Evolutionary conservation across 2,888 invertebrate species (phyloP), one percentile per base, ranked within the genome.

Genomic region (Thelaira solivaga): DNA sequence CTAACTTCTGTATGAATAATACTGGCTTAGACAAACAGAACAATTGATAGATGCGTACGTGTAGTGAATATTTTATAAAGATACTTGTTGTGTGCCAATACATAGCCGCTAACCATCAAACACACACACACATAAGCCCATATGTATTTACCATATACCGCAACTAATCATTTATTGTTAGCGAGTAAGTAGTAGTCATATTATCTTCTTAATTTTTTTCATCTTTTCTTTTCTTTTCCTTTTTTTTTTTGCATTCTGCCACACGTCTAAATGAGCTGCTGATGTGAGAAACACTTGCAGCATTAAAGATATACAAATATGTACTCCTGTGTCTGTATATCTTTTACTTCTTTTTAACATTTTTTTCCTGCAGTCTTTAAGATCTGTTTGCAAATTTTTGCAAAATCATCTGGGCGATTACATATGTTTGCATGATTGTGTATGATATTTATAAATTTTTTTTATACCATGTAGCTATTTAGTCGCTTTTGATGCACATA

Each of bases 21-120:
- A 29, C 36, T 36, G 55, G 16, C 64, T 64, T 41, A 74, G 57
- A 34, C 57, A 74, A 77, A 62, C 57, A 64, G 65, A 69, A 65
- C 78, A 78, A 78, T 78, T 78, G 78, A 78, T 74, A 77, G 67
- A 68, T 73, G 69, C 69, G 69, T 65, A 78, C 78, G 74, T 78
- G 78, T 61, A 47, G 59, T 65, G 78, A 69, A 78, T 78, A 74
- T 74, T 74, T 78, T 65, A 78, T 69, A 73, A 72, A 62, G 49
- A 68, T 57, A 74, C 59, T 55, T 47, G 55, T 49, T 55, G 64
- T 55, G 45, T 57, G 68, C 67, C 74, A 75, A 75, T 75, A 68
- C 62, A 47, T 61, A 51, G 78, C 78, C 78, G 73, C 74, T 69
- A 78, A 78, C 78, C 69, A 74, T 64, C 29, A 29, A 53, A 26